Base-by-base conservation (phyloP, 2,797 vertebrate species). In the Octomys mimax region DNA sequence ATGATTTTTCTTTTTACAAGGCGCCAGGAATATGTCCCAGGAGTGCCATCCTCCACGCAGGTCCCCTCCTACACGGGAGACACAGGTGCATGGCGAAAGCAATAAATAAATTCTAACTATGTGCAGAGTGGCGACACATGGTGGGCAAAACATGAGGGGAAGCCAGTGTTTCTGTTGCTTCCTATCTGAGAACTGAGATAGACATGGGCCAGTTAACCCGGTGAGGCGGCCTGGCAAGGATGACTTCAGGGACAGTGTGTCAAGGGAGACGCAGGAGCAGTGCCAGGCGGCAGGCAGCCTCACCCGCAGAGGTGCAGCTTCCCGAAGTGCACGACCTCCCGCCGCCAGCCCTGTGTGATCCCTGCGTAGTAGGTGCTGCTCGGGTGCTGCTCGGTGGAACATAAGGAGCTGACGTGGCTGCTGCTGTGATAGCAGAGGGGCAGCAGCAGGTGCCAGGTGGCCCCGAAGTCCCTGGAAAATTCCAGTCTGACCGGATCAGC, bases 401-500 rank as follows among this genome's bases (percentile, higher is more conserved):
- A 99, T 46, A 99, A 98, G 8, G 99, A 99, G 96, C 99, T 99
- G 46, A 99, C 97, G 8, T 99, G 99, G 84, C 99, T 98, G 80
- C 99, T 99, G 91, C 99, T 99, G 52, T 99, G 99, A 21, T 99
- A 99, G 98, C 99, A 99, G 97, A 99, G 98, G 11, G 99, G 99
- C 2, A 99, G 99, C 98, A 99, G 98, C 77, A 99, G 99, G 98
- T 99, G 99, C 99, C 99, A 99, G 0, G 99, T 99, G 0, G 99
- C 99, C n/a, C 99, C 99, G 70, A 99, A 99, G 98, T 99, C 99
- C 82, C 99, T 98, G 0, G 99, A 99, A 98, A 99, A 99, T 98
- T 99, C 99, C 92, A 99, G 96, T 90, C 98, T 99, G 87, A 99
- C 99, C 0, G 99, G 99, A 89, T 99, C 98, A 0, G 99, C 97